Base-by-base conservation (phyloP, 2,797 vertebrate genomes). In the Hippocampus kuda region DNA sequence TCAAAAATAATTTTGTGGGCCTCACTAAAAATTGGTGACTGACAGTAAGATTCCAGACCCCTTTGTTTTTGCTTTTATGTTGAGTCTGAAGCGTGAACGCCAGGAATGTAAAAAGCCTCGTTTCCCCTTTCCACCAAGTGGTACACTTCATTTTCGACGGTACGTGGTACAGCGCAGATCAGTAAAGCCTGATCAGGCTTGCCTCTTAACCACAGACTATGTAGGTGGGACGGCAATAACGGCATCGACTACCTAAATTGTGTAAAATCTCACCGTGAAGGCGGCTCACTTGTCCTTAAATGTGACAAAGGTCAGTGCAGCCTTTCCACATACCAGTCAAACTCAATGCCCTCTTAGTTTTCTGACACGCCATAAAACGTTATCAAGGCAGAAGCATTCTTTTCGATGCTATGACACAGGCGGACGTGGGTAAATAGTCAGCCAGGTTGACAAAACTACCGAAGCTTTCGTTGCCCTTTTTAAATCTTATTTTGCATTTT, bases 81-180 rank as follows among this genome's bases (percentile, higher is more conserved):
- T 9, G n/a, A 46, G 41, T 64, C 62, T 64, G n/a, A 64, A 24
- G 63, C 44, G 3, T 65, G 63, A 65, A 46, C 26, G 42, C 42
- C 6, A 65, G 63, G 63, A 57, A 78, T 46, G 63, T 65, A 65
- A 65, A 65, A 65, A 46, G 63, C 63, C 41, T 65, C 18, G 42
- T 65, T 65, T 65, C 42, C n/a, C 18, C 63, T 65, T 65, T 65
- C 63, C 63, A 46, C 63, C 42, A 46, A 26, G 63, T 26, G 24
- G 41, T 46, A 65, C n/a, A 16, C 20, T 64, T n/a, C 22, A 64
- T 2, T 64, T 60, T 8, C 5, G 26, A 34, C 16, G 7, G 27
- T 60, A 60, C 57, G 15, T 34, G 57, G 57, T 34, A 60, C 27
- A 18, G 27, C 57, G 30, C 57, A 34, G 26, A 18, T 34, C 57